Conservation (phyloP, 2,797 vertebrate genomes). For the Myripristis jacobus region DNA sequence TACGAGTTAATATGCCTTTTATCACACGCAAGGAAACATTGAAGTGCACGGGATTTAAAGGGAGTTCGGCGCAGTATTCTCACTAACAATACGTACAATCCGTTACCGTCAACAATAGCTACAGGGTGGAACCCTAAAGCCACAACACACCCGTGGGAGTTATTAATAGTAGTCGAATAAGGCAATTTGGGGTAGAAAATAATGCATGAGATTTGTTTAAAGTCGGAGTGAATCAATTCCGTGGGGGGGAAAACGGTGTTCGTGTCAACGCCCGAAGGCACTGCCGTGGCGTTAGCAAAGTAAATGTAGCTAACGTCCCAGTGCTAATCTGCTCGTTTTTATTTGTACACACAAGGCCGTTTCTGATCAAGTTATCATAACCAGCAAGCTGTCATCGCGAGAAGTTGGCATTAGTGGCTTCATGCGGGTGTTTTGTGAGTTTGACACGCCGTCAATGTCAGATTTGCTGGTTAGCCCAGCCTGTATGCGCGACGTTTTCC, state of each 20-base stretch:
- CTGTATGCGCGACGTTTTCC: slow-evolving; percentile 42
- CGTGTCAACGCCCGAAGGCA: slow-evolving; percentile 5
- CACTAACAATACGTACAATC: not conserved
- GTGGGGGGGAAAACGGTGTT: not conserved
- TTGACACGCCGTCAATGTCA: not conserved
- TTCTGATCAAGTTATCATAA: not conserved
- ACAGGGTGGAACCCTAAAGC: not conserved
- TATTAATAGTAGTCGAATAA: not conserved
- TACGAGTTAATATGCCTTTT: not conserved
- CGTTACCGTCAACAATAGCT: too few relatives aligned
- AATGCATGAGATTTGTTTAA: not conserved
- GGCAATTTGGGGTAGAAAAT: not conserved
- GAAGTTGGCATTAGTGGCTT: fast-evolving
- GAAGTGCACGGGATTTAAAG: fast-evolving
- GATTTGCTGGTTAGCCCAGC: slow-evolving; percentile 11
- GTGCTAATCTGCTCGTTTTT: slow-evolving; percentile 47
- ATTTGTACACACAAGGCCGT: slow-evolving; percentile 63
- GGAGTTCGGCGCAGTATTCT: too few relatives aligned
- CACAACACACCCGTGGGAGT: too few relatives aligned
- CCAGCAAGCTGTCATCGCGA: fast-evolving
- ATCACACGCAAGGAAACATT: not conserved
- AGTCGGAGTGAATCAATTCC: not conserved
- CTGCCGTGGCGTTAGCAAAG: slow-evolving; percentile 9
- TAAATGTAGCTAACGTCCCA: not conserved
- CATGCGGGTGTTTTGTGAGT: not conserved